Percentiles rank a stretch among this genome's conserved stretches.
phyloP scores from a whole-genome alignment of 1,140 invertebrate genomes.

The honey bee (Apis mellifera) region DNA sequence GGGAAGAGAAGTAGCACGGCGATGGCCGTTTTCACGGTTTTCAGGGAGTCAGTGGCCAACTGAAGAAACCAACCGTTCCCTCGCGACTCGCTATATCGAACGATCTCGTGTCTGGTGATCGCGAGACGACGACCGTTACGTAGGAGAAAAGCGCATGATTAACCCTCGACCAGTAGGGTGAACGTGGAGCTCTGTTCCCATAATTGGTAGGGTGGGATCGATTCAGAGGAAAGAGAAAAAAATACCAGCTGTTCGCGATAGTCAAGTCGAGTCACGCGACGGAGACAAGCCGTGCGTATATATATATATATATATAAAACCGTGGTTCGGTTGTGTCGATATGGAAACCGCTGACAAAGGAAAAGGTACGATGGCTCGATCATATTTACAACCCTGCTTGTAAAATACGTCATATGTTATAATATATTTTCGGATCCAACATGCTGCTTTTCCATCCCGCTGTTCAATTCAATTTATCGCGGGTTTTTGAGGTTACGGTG shows the following conservation, averaged over 20 bases:
- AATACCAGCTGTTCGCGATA: conserved; percentile 1
- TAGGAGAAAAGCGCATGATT: conserved; percentile 30
- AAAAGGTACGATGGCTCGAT: too few species aligned
- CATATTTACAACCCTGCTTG: too few species aligned
- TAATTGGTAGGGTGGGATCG: conserved; percentile 2
- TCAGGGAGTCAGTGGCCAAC: neutral
- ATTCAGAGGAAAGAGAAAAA: conserved; percentile 1
- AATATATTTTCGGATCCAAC: too few species aligned
- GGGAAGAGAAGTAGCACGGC: conserved; percentile 21
- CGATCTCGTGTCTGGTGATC: conserved; percentile 26
- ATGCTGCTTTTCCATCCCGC: too few species aligned
- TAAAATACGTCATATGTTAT: too few species aligned
- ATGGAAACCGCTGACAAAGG: neutral
- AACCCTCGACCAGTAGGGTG: conserved; percentile 28
- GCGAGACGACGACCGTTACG: conserved; percentile 8
- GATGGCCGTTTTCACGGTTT: conserved; percentile 39
- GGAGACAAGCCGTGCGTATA: conserved; percentile 8
- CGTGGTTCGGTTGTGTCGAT: neutral
- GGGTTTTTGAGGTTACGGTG: too few species aligned
- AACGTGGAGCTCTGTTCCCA: neutral
- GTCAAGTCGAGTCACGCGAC: neutral
- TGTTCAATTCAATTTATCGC: too few species aligned
- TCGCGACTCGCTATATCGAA: neutral
- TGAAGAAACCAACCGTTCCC: conserved; percentile 1
- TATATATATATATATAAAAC: too few species aligned